Base-by-base conservation (phyloP, 2,113 vertebrate species). In the Microcebus ravelobensis region DNA sequence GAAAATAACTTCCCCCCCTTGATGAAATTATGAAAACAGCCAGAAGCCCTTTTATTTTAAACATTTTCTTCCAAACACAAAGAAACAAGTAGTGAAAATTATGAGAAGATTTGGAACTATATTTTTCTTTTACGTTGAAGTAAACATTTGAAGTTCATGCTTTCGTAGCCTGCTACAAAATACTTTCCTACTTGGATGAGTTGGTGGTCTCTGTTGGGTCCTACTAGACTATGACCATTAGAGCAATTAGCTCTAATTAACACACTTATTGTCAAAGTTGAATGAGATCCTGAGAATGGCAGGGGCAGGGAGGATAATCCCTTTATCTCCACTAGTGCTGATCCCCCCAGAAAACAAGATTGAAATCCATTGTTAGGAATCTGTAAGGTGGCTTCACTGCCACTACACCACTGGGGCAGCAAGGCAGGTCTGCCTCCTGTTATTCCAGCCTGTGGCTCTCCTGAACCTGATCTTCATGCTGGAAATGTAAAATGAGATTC, bases 211-310 rank as follows among this genome's bases (percentile, higher is more conserved):
- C 21, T 74, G 50, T 34, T 73, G 52, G 20, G 23, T 70, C 23
- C 14, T 70, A 3, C 15, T n/a, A 52, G 27, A 42, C 36, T 11
- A 31, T 48, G 42, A 31, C 63, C 79, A n/a, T 89, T 45, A 89
- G 59, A 82, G 50, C 55, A 96, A 88, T 94, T 92, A 96, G 23
- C n/a, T 70, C 55, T 94, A 96, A 92, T 95, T 96, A 88, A 10
- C 27, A 74, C 9, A 48, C 23, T 59, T 65, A 81, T 57, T 85
- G 59, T 83, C 27, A 63, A 82, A 25, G 29, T 57, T 88, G 55
- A 36, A 80, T 42, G 76, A 59, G n/a, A 87, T 20, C 11, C 11
- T 91, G n/a, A 29, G 45, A 89, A 67, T n/a, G 4, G 27, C 84
- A 77, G 39, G 29, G 39, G 4, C 67, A 91, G 50, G 84, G 74